Base-by-base conservation (phyloP, 2,797 vertebrate genomes). In the Sebastes baramenuke region DNA sequence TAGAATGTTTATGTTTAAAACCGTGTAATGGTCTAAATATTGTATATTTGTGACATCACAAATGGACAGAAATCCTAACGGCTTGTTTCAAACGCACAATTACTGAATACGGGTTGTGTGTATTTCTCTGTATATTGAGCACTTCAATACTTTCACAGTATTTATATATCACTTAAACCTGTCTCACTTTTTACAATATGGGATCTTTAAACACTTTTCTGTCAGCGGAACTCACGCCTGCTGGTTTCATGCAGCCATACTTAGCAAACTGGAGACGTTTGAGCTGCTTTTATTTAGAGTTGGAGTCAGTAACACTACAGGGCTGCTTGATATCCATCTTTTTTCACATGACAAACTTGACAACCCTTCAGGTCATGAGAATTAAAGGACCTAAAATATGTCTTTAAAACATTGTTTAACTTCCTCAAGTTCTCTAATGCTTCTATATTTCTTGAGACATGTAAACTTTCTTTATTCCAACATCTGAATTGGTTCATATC, bases 121-220 rank as follows among this genome's bases (percentile, higher is more conserved):
- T 14, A 5, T 38, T 38, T 38, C 36, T 38, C 36, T 5, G 36
- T 14, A 38, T 38, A 38, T 38, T 38, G 36, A 38, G 36, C 36
- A 2, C 12, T 14, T 38, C 36, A 0, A 38, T 38, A 38, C 5
- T 38, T 38, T 38, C 12, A 38, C 36, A 38, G 36, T 38, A 38
- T 38, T 38, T 38, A 38, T 38, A 38, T 14, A 38, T 38, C 36
- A 38, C 36, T 38, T 38, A 38, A 38, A 38, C 36, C 36, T 38
- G 13, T 13, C 13, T 38, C 36, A 38, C 36, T 2, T 38, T 38
- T 38, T 38, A 38, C 36, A 14, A 92, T 88, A 75, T 82, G 90
- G 83, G 18, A 30, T 55, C 75, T 82, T 87, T 73, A 56, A 83
- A 81, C 66, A 6, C 72, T 60, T 75, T 62, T 64, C 65, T 84